Conservation (phyloP, 2,113 vertebrate species). For the Dicaeum eximium region DNA sequence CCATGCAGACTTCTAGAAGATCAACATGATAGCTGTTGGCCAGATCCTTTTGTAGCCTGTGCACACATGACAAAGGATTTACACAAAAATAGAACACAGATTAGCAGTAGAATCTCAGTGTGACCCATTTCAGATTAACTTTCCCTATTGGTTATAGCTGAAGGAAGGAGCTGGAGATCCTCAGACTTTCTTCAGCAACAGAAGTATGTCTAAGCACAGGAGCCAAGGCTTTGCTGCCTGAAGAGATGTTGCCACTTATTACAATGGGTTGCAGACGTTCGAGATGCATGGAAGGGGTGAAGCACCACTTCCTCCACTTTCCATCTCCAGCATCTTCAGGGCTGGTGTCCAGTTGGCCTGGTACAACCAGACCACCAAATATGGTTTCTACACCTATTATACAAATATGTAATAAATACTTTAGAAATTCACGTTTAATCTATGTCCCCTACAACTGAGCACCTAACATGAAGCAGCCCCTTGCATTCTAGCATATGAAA, state of each 20-base stretch:
- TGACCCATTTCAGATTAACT: conserved; percentile 59
- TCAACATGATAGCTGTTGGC: conserved; percentile 15
- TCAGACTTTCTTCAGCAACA: background rate
- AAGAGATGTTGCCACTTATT: background rate
- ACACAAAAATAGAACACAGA: conserved; percentile 25
- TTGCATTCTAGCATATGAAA: background rate
- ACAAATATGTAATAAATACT: background rate
- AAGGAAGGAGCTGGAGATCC: background rate
- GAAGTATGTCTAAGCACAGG: background rate
- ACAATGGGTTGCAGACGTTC: background rate
- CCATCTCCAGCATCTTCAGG: background rate
- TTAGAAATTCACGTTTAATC: background rate
- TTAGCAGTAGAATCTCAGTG: conserved; percentile 53
- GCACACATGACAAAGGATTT: conserved; percentile 35
- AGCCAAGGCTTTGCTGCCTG: background rate
- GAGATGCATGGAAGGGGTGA: background rate
- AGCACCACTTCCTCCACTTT: background rate
- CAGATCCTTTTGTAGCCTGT: conserved; percentile 14
- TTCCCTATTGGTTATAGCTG: background rate
- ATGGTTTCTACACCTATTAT: no score
- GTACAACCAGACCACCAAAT: background rate
- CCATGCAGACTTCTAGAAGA: conserved; percentile 20
- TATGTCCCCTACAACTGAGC: background rate
- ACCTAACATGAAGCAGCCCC: background rate
- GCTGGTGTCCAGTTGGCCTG: background rate